Evolutionary conservation across 2,888 invertebrate species (phyloP).

Genomic region (Julus scandinavius): DNA sequence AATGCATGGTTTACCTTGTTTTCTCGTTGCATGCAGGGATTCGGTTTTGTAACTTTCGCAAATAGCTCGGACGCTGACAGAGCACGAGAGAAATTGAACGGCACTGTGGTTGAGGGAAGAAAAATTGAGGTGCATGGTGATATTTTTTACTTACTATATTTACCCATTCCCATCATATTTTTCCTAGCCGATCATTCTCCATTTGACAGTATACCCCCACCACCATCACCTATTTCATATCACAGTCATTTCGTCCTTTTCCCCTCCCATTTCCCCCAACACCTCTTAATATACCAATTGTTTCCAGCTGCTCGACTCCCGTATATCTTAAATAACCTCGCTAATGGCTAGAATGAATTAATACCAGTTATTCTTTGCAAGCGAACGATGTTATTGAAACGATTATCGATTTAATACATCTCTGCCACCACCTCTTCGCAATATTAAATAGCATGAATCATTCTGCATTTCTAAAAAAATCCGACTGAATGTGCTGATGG

Average conservation of each 20-base stretch:
- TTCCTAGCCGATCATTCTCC: conserved; percentile 33
- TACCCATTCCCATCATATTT: conserved; percentile 31
- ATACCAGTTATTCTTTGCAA: background rate
- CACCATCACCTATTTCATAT: background rate
- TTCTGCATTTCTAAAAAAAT: background rate
- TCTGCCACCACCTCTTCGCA: background rate
- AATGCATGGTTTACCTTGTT: conserved; percentile 86
- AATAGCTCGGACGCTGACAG: conserved; percentile 99
- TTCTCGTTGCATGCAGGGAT: conserved; percentile 95
- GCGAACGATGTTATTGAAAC: background rate
- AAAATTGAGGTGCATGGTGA: conserved; percentile 93
- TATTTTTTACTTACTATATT: conserved; percentile 58
- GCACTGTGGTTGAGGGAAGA: conserved; percentile 99
- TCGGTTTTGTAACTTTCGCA: conserved; percentile 99
- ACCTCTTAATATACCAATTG: conserved; percentile 46
- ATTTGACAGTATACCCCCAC: background rate
- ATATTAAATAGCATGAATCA: conserved; percentile 40
- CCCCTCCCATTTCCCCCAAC: conserved; percentile 30
- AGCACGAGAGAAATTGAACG: conserved; percentile 99
- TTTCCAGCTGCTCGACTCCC: conserved; percentile 48
- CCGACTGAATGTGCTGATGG: background rate
- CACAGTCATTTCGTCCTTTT: conserved; percentile 26
- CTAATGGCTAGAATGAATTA: conserved; percentile 46
- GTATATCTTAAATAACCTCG: conserved; percentile 13
- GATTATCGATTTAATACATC: conserved; percentile 30